A percentile compares a stretch with the other conserved stretches of the same genome.
Evolutionary conservation across 2,888 invertebrate species (phyloP).

Genomic region (Sabatieria punctata): DNA sequence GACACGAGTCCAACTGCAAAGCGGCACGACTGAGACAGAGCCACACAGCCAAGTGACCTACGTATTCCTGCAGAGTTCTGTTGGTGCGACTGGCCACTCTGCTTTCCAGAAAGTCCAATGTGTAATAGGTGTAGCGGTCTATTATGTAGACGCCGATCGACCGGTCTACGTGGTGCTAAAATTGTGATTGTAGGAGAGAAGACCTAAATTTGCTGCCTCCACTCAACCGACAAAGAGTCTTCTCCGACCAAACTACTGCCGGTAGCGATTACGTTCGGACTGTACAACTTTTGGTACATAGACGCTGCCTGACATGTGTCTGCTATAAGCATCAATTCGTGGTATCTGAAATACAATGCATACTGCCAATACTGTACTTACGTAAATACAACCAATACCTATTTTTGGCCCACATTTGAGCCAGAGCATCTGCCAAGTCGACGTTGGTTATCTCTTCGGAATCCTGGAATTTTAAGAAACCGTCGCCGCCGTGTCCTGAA

Average conservation of each 20-base stretch:
- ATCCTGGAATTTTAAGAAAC: constrained; percentile 97
- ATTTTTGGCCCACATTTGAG: constrained; percentile 98
- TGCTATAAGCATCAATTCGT: constrained; percentile 93
- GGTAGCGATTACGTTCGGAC: constrained; percentile 90
- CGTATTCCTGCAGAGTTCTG: constrained; percentile 80
- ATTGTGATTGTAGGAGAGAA: neutral
- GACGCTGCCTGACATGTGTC: constrained; percentile 99
- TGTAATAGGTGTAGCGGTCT: constrained; percentile 93
- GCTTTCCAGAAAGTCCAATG: constrained; percentile 73
- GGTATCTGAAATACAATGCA: constrained; percentile 51
- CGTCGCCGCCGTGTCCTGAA: constrained; percentile 79
- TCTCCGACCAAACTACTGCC: constrained; percentile 96
- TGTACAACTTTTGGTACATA: constrained; percentile 91
- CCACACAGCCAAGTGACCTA: constrained; percentile 45
- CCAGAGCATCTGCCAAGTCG: constrained; percentile 91
- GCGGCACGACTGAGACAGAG: too few relatives aligned
- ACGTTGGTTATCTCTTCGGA: constrained; percentile 96
- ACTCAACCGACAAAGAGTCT: constrained; percentile 75
- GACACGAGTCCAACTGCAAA: constrained; percentile 69
- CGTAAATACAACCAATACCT: constrained; percentile 44
- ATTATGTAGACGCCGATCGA: constrained; percentile 98
- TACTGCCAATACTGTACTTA: neutral
- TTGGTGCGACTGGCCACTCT: constrained; percentile 68
- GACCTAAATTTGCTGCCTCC: neutral
- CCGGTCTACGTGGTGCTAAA: constrained; percentile 95